Conservation (phyloP, 2,797 vertebrate genomes). For the Pitangus sulphuratus region DNA sequence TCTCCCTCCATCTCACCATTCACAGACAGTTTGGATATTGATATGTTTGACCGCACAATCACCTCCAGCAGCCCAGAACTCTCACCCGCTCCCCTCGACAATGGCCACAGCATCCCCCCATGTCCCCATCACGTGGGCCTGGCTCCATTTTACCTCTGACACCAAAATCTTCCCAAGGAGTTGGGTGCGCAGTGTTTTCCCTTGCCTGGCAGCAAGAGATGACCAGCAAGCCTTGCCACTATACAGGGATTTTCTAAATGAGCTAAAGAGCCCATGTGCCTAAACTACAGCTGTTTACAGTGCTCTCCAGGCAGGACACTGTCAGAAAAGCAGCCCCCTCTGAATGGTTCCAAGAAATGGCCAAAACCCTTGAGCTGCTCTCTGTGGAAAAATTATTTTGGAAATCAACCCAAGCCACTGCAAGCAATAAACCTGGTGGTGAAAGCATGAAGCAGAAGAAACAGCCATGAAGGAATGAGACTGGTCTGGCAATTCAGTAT, state of each 20-base stretch:
- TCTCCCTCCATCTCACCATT: neutral
- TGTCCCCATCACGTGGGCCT: accelerated
- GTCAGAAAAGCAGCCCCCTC: neutral
- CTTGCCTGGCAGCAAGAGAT: neutral
- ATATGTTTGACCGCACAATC: neutral
- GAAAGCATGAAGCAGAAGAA: neutral
- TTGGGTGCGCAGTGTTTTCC: neutral
- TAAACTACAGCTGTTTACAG: neutral
- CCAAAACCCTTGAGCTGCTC: neutral
- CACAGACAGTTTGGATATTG: neutral
- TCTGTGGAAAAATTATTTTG: neutral
- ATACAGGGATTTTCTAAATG: neutral
- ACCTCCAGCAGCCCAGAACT: neutral
- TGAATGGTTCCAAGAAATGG: neutral
- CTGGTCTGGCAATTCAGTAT: neutral
- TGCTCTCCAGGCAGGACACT: neutral
- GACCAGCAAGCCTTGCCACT: accelerated
- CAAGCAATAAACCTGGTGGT: neutral
- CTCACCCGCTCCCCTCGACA: neutral
- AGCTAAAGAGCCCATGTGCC: neutral
- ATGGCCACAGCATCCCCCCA: neutral
- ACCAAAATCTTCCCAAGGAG: neutral
- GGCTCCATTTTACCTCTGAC: neutral
- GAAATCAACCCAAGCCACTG: neutral
- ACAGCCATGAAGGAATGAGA: neutral